A percentile compares a stretch with the other conserved stretches of the same genome.
These are phyloP conservation scores for Tenthredo distinguenda DNA, from an alignment of 2,888 invertebrate species.

Conservation along the genomic window DNA sequence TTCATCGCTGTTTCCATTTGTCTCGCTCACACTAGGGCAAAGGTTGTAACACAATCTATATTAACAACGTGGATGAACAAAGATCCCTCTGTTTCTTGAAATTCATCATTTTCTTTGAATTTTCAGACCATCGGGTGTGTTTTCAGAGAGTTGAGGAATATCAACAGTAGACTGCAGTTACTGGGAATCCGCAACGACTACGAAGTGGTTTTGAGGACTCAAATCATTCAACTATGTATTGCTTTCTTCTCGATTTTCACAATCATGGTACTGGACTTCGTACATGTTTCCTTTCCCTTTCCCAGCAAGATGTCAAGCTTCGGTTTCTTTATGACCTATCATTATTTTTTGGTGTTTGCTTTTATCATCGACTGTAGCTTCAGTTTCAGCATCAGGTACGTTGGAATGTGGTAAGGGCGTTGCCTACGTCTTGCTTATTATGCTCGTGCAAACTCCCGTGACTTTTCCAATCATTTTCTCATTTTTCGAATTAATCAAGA, in stretches of 20 bases:
- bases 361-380: neutral
- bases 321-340: neutral
- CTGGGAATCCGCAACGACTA: slow-evolving; percentile 5
- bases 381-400: slow-evolving; percentile 1
- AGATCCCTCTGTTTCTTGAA: neutral
- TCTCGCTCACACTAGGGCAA: neutral
- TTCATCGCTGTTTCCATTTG: neutral
- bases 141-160: neutral
- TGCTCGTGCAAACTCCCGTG: too few species aligned
- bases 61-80: neutral
- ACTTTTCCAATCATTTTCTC: too few species aligned
- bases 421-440: too few species aligned
- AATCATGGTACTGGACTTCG: neutral
- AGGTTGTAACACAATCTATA: neutral
- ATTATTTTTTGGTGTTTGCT: slow-evolving; percentile 6
- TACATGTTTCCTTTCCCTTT: neutral
- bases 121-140: neutral
- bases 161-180: neutral
- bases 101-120: neutral
- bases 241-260: neutral
- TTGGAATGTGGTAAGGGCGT: neutral
- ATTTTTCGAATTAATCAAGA: too few species aligned
- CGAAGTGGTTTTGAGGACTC: neutral
- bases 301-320: neutral
- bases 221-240: neutral